Conservation (phyloP, 1,140 invertebrate species). For the Sycophila sp. region DNA sequence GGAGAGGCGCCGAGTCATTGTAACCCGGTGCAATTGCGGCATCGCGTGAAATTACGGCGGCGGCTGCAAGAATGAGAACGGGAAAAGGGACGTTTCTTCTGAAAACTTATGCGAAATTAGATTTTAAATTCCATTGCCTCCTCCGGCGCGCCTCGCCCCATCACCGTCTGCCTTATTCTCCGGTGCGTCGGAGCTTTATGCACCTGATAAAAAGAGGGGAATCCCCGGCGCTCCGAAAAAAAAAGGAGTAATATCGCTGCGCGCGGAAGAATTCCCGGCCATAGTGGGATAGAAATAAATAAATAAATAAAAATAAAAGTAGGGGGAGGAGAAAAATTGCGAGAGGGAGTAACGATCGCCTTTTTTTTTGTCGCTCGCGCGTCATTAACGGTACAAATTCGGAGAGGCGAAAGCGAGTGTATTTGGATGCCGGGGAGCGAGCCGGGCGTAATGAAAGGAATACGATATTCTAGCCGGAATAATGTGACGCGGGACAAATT, state of each 20-base stretch:
- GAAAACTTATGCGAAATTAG: constrained; percentile 58
- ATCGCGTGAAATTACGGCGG: constrained; percentile 45
- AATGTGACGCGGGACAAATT: neutral
- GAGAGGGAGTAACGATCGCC: too few relatives aligned
- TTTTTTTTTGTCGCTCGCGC: too few relatives aligned
- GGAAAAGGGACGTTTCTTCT: constrained; percentile 38
- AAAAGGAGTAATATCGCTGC: neutral
- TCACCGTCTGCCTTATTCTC: too few relatives aligned
- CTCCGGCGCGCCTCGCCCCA: constrained; percentile 2
- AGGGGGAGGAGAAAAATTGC: too few relatives aligned
- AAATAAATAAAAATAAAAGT: too few relatives aligned
- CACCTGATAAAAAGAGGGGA: neutral
- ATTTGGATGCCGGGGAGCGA: too few relatives aligned
- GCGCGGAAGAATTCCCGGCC: neutral
- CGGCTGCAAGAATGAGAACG: constrained; percentile 5
- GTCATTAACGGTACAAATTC: too few relatives aligned
- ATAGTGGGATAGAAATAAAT: too few relatives aligned
- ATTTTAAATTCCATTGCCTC: constrained; percentile 54
- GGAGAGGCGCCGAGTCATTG: constrained; percentile 22
- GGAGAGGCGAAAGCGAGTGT: neutral
- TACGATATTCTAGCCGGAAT: neutral
- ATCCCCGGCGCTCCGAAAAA: too few relatives aligned
- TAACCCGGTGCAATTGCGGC: constrained; percentile 39
- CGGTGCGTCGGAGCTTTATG: neutral
- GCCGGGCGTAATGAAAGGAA: neutral